These are phyloP conservation scores for Xylota sylvarum DNA, from an alignment of 2,888 invertebrate species.

Conservation along the genomic window DNA sequence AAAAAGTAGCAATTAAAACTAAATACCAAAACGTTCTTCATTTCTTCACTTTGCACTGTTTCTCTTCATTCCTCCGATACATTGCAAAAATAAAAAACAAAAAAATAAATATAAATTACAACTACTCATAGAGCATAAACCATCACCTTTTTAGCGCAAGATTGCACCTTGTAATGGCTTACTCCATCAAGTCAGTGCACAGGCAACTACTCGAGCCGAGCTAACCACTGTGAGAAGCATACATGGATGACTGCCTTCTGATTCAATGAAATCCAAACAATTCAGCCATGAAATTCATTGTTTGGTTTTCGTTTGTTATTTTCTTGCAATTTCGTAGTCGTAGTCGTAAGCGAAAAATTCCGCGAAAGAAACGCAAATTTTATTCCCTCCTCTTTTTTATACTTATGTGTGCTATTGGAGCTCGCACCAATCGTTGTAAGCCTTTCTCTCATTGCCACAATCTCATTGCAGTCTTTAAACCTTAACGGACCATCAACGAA, in stretches of 20 bases:
- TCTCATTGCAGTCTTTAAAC: conserved; percentile 82
- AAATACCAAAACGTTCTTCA: conserved; percentile 54
- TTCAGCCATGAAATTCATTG: conserved; percentile 74
- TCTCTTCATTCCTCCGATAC: conserved; percentile 11
- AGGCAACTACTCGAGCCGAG: neutral
- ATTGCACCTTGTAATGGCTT: conserved; percentile 74
- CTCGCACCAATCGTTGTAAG: conserved; percentile 13
- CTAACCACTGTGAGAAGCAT: conserved; percentile 52
- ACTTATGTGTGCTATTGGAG: neutral
- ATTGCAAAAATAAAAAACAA: conserved; percentile 32
- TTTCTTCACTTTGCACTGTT: conserved; percentile 32
- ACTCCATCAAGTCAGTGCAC: conserved; percentile 49
- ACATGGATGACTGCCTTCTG: conserved; percentile 65
- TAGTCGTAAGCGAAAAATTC: conserved; percentile 28
- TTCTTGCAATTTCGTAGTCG: conserved; percentile 45
- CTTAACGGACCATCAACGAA: conserved; percentile 81
- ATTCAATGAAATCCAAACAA: conserved; percentile 68
- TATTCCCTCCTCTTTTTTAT: conserved; percentile 20
- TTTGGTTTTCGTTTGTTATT: conserved; percentile 36
- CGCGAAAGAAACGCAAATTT: conserved; percentile 69
- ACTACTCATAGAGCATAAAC: conserved; percentile 50
- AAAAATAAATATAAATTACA: conserved; percentile 30
- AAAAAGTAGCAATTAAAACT: conserved; percentile 44
- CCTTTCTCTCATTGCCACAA: conserved; percentile 69
- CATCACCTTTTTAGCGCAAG: conserved; percentile 76